A percentile compares a stretch with the other conserved stretches of the same genome.
These are phyloP conservation scores for Eutrigla gurnardus DNA, from an alignment of 2,797 vertebrate genomes.

Conservation along the genomic window DNA sequence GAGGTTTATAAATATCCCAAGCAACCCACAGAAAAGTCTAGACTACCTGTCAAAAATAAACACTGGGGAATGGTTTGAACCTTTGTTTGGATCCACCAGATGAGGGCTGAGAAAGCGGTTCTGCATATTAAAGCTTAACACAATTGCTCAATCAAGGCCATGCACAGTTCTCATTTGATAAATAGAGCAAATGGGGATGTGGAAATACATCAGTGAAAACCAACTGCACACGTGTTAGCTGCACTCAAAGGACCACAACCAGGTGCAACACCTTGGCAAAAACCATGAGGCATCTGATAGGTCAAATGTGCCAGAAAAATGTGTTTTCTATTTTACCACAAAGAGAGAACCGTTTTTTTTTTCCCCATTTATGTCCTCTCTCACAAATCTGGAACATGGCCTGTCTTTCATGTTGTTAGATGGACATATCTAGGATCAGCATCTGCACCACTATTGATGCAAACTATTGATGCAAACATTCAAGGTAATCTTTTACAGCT, in stretches of 20 bases:
- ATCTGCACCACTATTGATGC: constrained; percentile 7
- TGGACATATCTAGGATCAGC: constrained; percentile 21
- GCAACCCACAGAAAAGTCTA: constrained; percentile 70
- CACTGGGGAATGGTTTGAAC: constrained; percentile 18
- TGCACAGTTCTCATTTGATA: constrained; percentile 54
- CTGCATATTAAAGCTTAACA: constrained; percentile 68
- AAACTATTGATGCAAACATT: neutral
- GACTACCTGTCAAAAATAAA: constrained; percentile 55
- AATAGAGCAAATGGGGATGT: constrained; percentile 38
- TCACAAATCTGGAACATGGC: constrained; percentile 10
- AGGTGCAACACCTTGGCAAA: constrained; percentile 54
- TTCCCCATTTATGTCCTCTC: constrained; percentile 28
- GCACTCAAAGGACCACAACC: constrained; percentile 38
- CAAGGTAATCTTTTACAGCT: no score
- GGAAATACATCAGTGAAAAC: constrained; percentile 45
- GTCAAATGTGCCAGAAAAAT: constrained; percentile 46
- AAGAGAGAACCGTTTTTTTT: constrained; percentile 22
- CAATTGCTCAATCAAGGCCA: constrained; percentile 55
- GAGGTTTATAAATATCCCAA: constrained; percentile 80
- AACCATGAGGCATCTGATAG: constrained; percentile 36
- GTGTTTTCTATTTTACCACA: constrained; percentile 25
- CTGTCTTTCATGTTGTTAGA: constrained; percentile 31
- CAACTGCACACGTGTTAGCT: constrained; percentile 50
- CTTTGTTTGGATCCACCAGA: constrained; percentile 38
- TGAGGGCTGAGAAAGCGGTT: neutral